phyloP scores from a whole-genome alignment of 1,140 invertebrate genomes.

The Cydia strobilella region DNA sequence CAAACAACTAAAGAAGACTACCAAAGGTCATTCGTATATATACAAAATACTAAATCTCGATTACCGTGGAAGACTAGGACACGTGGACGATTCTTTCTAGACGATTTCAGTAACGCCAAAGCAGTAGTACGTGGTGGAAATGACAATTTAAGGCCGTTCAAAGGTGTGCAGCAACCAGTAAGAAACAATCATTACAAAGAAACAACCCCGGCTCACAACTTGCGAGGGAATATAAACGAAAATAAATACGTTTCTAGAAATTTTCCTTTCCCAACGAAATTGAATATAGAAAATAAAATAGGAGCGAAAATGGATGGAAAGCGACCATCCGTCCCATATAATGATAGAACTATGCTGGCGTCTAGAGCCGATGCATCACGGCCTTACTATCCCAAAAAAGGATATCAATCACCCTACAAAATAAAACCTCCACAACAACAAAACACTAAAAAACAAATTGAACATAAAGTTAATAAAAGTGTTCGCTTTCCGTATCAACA shows the following conservation, averaged over 20 bases:
- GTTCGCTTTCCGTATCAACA: not conserved
- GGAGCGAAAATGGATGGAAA: not conserved
- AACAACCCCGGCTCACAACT: not conserved
- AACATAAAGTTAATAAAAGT: not conserved
- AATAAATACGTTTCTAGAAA: not conserved
- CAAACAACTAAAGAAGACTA: constrained; percentile 40
- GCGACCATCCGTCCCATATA: not conserved
- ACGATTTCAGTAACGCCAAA: not conserved
- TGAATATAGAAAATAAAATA: not conserved
- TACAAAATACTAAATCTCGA: constrained; percentile 20
- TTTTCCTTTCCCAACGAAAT: not conserved
- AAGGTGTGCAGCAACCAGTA: not conserved
- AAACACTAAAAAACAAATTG: not conserved
- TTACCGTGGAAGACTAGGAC: not conserved
- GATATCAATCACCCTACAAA: not conserved
- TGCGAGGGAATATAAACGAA: not conserved
- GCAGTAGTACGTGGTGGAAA: not conserved
- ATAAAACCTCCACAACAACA: not conserved
- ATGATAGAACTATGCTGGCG: not conserved
- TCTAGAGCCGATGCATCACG: not conserved
- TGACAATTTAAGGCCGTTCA: not conserved
- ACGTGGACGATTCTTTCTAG: not conserved
- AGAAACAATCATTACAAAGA: not conserved
- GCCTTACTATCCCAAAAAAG: not conserved
- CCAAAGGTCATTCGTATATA: constrained; percentile 49